Conservation (phyloP, 2,888 invertebrate species). For the Onchidella celtica region DNA sequence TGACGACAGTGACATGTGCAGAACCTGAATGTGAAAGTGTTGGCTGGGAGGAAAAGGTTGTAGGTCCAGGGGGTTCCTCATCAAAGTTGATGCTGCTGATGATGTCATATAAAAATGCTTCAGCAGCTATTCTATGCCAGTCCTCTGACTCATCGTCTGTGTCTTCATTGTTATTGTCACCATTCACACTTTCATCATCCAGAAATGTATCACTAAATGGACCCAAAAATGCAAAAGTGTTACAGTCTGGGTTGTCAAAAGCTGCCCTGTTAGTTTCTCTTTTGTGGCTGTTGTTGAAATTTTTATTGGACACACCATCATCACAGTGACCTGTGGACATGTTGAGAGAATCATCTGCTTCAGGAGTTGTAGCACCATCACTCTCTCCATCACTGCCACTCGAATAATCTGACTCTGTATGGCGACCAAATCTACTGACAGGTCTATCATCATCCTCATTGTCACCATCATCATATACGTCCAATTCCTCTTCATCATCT, state of each 20-base stretch:
- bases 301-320: background rate
- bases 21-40: too few relatives aligned
- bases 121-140: conserved; percentile 28
- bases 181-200: background rate
- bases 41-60: too few relatives aligned
- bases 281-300: conserved; percentile 34
- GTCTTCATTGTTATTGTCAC: background rate
- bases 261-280: conserved; percentile 7
- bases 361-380: background rate
- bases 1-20: too few relatives aligned
- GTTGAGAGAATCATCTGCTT: background rate
- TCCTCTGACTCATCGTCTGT: background rate
- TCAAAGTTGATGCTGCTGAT: conserved; percentile 28
- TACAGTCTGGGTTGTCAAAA: background rate
- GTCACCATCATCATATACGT: background rate
- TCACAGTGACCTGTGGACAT: background rate
- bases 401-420: conserved; percentile 7
- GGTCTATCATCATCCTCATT: background rate
- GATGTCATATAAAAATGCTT: conserved; percentile 37
- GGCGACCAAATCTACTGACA: conserved; percentile 28
- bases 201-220: background rate
- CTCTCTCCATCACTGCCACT: background rate
- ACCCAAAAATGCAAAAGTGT: background rate
- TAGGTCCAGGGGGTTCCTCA: background rate
- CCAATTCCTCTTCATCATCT: conserved; percentile 5